phyloP scores from a whole-genome alignment of 2,888 invertebrate species.

The Chouioia cunea region DNA sequence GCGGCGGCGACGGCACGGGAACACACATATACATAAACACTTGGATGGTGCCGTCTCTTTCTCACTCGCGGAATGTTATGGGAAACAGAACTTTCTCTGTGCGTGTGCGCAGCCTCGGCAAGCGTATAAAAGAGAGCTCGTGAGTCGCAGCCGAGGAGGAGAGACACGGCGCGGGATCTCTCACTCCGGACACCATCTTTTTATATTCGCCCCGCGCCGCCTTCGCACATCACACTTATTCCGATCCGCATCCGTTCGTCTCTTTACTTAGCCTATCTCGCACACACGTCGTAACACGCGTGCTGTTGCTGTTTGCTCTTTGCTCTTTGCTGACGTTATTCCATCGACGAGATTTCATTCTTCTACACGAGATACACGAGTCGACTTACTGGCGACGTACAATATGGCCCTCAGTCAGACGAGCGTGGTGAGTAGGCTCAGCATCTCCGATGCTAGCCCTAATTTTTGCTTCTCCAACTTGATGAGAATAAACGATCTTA shows the following conservation, averaged over 20 bases:
- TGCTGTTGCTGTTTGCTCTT: too few relatives aligned
- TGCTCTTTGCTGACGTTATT: not conserved
- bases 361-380: not conserved
- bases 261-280: conserved; percentile 6
- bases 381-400: conserved; percentile 6
- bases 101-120: conserved; percentile 43
- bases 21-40: too few relatives aligned
- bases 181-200: conserved; percentile 30
- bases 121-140: conserved; percentile 49
- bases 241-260: not conserved
- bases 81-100: too few relatives aligned
- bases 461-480: conserved; percentile 40
- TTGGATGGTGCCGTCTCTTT: too few relatives aligned
- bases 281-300: conserved; percentile 11
- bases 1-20: too few relatives aligned
- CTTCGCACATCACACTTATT: not conserved
- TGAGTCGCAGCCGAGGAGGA: conserved; percentile 38
- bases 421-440: conserved; percentile 73
- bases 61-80: too few relatives aligned
- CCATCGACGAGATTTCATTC: conserved; percentile 1
- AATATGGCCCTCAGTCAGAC: conserved; percentile 79
- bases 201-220: not conserved
- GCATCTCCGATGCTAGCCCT: conserved; percentile 42
- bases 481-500: conserved; percentile 33
- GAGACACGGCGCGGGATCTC: conserved; percentile 40